Evolutionary conservation across 2,113 vertebrate species (phyloP).

Genomic region (Tamias sibiricus): DNA sequence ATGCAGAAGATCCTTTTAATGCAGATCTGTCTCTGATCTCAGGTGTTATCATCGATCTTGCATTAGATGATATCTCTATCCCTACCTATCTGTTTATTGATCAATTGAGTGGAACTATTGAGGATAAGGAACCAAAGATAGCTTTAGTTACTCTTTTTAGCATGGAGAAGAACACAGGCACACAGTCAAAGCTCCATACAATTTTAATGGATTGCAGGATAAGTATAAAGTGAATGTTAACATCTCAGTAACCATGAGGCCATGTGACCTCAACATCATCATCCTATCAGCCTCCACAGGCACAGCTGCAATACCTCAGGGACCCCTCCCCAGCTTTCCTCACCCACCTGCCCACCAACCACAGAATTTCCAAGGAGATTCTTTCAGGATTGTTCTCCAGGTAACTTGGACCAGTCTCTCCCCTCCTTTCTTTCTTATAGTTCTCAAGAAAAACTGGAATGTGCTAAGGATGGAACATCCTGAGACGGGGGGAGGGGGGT

Average conservation of each 20-base stretch:
- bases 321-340: not conserved
- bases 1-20: not conserved
- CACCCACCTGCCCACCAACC: fast-evolving
- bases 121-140: not conserved
- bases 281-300: fast-evolving
- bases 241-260: not conserved
- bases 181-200: not conserved
- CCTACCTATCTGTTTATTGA: not conserved
- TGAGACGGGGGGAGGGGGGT: too few relatives aligned
- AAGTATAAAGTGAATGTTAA: not conserved
- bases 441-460: not conserved
- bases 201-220: not conserved
- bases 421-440: not conserved
- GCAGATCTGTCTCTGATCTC: too few relatives aligned
- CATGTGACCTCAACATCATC: not conserved
- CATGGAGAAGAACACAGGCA: not conserved
- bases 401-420: not conserved
- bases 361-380: not conserved
- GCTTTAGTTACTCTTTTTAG: not conserved
- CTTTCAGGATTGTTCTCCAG: not conserved
- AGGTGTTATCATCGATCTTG: not conserved
- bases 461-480: not conserved
- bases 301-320: not conserved
- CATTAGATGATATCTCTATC: not conserved
- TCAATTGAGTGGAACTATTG: not conserved